Conservation (phyloP, 2,888 invertebrate species). For the Pammene fasciana region DNA sequence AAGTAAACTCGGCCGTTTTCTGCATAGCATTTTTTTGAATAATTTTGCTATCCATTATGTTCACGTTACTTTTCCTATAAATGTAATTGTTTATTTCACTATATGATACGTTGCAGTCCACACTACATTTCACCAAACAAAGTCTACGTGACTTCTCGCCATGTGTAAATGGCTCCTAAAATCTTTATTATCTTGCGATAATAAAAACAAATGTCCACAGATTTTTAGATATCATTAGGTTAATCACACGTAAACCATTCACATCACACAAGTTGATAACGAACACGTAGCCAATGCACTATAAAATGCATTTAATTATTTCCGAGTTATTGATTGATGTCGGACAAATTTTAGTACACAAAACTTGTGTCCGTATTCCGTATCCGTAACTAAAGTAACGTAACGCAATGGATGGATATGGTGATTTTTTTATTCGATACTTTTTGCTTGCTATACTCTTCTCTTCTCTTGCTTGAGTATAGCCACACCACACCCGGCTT, state of each 20-base stretch:
- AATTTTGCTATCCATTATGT: slow-evolving; percentile 75
- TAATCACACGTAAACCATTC: slow-evolving; percentile 26
- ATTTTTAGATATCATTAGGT: slow-evolving; percentile 35
- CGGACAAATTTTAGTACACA: slow-evolving; percentile 41
- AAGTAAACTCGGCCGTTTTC: slow-evolving; percentile 79
- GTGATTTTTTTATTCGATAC: slow-evolving; percentile 26
- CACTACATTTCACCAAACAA: slow-evolving; percentile 46
- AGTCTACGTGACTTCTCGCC: slow-evolving; percentile 81
- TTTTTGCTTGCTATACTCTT: slow-evolving; percentile 26
- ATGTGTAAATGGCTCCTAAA: slow-evolving; percentile 80
- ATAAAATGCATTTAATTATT: slow-evolving; percentile 24
- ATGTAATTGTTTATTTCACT: slow-evolving; percentile 40
- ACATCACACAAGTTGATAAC: slow-evolving; percentile 26
- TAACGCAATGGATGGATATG: slow-evolving; percentile 31
- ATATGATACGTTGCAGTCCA: slow-evolving; percentile 34
- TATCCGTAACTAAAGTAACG: slow-evolving; percentile 37
- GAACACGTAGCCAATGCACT: slow-evolving; percentile 27
- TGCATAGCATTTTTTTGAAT: slow-evolving; percentile 82
- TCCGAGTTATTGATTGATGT: slow-evolving; percentile 40
- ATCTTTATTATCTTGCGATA: slow-evolving; percentile 40
- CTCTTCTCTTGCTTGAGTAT: slow-evolving; percentile 4
- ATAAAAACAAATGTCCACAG: slow-evolving; percentile 40
- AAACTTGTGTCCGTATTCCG: slow-evolving; percentile 39
- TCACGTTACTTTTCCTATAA: slow-evolving; percentile 26
- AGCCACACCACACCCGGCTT: slow-evolving; percentile 13